Percentiles rank a stretch among this genome's conserved stretches.
These are phyloP conservation scores for Oxycera nigricornis DNA, from an alignment of 2,888 invertebrate genomes.

Conservation along the genomic window DNA sequence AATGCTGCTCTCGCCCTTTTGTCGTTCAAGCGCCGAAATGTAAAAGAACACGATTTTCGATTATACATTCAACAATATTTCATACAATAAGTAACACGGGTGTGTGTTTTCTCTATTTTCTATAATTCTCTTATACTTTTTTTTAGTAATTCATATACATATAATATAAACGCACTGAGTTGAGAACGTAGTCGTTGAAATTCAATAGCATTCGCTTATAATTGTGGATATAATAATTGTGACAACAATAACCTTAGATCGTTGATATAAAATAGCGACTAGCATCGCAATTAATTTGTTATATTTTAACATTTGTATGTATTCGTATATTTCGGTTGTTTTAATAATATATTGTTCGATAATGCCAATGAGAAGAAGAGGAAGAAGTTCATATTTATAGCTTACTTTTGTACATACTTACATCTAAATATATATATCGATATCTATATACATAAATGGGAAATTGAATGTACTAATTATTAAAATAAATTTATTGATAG, in stretches of 20 bases:
- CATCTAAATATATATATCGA: background rate
- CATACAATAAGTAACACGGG: too few relatives aligned
- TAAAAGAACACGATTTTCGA: background rate
- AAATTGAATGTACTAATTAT: conserved; percentile 16
- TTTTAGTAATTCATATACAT: too few relatives aligned
- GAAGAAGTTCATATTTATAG: background rate
- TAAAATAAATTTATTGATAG: conserved; percentile 11
- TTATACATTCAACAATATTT: background rate
- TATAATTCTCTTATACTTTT: too few relatives aligned
- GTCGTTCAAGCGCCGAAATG: too few relatives aligned
- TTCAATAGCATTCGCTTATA: background rate
- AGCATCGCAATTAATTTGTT: background rate
- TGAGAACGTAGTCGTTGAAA: background rate
- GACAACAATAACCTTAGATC: background rate
- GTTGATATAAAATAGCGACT: background rate
- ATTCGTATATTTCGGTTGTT: conserved; percentile 1
- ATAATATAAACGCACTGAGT: too few relatives aligned
- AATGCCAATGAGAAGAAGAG: too few relatives aligned
- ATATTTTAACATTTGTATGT: conserved; percentile 2
- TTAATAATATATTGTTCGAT: too few relatives aligned
- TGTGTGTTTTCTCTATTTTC: background rate
- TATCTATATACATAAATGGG: conserved; percentile 8
- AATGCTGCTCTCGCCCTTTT: too few relatives aligned
- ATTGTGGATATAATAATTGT: background rate
- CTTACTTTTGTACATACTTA: background rate